Evolutionary conservation across 2,888 invertebrate genomes (phyloP).

Genomic region (Melanchra persicariae): DNA sequence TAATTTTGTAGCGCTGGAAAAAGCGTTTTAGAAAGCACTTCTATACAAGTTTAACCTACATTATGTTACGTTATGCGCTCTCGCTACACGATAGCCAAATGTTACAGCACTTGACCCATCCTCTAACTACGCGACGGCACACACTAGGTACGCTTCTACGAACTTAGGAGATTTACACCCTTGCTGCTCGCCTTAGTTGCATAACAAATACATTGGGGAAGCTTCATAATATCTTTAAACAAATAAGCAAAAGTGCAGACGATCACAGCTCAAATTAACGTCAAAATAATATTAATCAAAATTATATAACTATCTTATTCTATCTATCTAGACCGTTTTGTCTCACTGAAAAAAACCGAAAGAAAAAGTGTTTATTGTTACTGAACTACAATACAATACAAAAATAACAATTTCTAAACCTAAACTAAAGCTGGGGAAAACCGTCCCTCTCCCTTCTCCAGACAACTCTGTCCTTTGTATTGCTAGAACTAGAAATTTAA

Average conservation of each 20-base stretch:
- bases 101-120: conserved; percentile 51
- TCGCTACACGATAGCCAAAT: conserved; percentile 52
- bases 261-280: neutral
- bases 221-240: neutral
- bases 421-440: too few relatives aligned
- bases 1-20: conserved; percentile 19
- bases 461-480: too few relatives aligned
- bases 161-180: conserved; percentile 36
- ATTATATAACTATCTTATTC: too few relatives aligned
- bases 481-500: too few relatives aligned
- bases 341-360: too few relatives aligned
- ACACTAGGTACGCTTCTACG: conserved; percentile 23
- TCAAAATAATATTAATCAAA: too few relatives aligned
- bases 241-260: neutral
- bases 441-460: too few relatives aligned
- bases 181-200: conserved; percentile 1
- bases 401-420: too few relatives aligned
- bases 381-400: too few relatives aligned
- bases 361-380: too few relatives aligned
- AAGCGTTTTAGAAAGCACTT: conserved; percentile 25
- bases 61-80: conserved; percentile 28
- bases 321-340: too few relatives aligned
- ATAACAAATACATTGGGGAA: neutral
- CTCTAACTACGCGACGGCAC: conserved; percentile 30
- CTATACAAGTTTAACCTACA: conserved; percentile 25